Evolutionary conservation across 2,797 vertebrate genomes (phyloP).

Genomic region (Sciurus vulgaris): DNA sequence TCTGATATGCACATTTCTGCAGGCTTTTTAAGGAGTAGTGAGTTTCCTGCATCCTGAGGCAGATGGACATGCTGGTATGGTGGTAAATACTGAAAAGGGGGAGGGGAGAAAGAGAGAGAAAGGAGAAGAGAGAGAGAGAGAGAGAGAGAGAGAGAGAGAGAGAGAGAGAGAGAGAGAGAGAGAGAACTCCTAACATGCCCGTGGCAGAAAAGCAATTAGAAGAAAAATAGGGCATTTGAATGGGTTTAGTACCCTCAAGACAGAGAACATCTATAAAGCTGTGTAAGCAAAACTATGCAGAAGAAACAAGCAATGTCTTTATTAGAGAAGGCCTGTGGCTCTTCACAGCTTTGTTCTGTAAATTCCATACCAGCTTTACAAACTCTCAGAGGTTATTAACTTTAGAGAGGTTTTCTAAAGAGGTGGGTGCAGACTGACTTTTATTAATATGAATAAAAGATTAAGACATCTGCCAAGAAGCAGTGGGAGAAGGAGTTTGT

Average conservation of each 20-base stretch:
- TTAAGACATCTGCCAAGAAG: conserved; percentile 81
- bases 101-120: neutral
- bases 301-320: conserved; percentile 87
- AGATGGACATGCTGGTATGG: conserved; percentile 15
- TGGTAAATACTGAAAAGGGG: conserved; percentile 61
- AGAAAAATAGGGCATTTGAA: conserved; percentile 85
- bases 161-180: neutral
- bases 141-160: neutral
- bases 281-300: conserved; percentile 83
- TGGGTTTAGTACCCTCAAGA: conserved; percentile 85
- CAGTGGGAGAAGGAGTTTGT: conserved; percentile 80
- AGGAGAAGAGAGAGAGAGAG: neutral
- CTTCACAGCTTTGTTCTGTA: conserved; percentile 89
- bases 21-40: neutral
- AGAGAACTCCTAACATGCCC: conserved; percentile 73
- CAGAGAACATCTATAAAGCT: conserved; percentile 82
- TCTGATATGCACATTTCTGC: conserved; percentile 58
- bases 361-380: conserved; percentile 87
- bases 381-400: conserved; percentile 86
- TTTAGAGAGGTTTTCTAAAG: conserved; percentile 62
- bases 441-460: conserved; percentile 86
- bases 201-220: conserved; percentile 82
- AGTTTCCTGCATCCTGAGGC: conserved; percentile 59
- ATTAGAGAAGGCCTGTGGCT: conserved; percentile 86
- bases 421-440: conserved; percentile 73